Conservation (phyloP, 2,113 vertebrate species). For the Mastomys coucha region DNA sequence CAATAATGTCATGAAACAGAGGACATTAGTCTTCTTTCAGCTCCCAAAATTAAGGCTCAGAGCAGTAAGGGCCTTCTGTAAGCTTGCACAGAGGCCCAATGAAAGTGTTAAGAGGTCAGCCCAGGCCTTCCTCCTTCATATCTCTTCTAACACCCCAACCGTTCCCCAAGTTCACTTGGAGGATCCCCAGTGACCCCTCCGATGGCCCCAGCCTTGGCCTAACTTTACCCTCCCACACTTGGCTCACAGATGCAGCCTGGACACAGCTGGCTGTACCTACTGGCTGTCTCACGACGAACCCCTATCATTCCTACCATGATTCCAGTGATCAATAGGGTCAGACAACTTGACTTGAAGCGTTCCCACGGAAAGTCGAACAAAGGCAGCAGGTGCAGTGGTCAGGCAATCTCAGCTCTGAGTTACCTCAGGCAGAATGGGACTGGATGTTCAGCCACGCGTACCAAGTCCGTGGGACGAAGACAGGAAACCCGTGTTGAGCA, state of each 20-base stretch:
- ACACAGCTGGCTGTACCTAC: not conserved
- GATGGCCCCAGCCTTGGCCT: not conserved
- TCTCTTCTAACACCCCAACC: not conserved
- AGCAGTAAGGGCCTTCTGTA: not conserved
- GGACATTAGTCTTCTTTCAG: not conserved
- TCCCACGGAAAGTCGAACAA: not conserved
- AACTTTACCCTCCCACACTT: not conserved
- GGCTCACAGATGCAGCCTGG: not conserved
- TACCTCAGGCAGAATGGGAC: not conserved
- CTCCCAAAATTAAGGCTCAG: not conserved
- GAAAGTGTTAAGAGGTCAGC: not conserved
- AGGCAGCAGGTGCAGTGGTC: not conserved
- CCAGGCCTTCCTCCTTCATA: no score
- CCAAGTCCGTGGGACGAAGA: not conserved
- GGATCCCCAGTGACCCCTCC: not conserved
- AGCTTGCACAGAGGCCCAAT: not conserved
- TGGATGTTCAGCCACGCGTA: not conserved
- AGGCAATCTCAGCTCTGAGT: fast-evolving
- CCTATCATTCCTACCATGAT: slow-evolving; percentile 61
- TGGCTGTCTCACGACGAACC: fast-evolving
- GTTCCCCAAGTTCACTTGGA: not conserved
- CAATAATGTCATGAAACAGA: fast-evolving
- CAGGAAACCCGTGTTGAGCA: not conserved
- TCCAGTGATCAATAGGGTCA: not conserved
- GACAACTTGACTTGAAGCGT: not conserved